Base-by-base conservation (phyloP, 2,797 vertebrate genomes). In the Sebastes variabilis region DNA sequence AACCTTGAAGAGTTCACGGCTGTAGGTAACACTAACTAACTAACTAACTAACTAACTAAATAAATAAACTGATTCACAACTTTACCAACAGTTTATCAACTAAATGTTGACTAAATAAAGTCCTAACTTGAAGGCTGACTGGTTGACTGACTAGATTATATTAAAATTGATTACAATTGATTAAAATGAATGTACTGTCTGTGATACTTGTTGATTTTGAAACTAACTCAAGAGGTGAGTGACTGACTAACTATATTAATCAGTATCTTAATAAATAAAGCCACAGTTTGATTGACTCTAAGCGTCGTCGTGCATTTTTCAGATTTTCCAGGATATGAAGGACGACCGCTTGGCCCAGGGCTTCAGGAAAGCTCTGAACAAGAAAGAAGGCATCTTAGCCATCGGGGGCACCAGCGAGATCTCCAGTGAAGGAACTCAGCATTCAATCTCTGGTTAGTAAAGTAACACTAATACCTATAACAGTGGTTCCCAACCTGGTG, bases 351-450 rank as follows among this genome's bases (percentile, higher is more conserved):
- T 97, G 0, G 97, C 97, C 2, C 95, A 97, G 89, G 96, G 94
- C 0, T 99, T 99, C 94, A 93, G 95, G 76, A 98, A 97, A 85
- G 97, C 97, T 38, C 98, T 99, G 88, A 98, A 98, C 92, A 97
- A 97, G 73, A 99, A 98, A 90, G 97, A 99, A 84, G 98, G 98
- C 2, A 98, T 99, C 65, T 95, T 98, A 64, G 97, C 97, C 2
- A 97, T 99, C 0, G 97, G 97, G 1, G 98, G 98, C 27, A 99
- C 98, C 20, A 99, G 98, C 0, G 96, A 97, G 80, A 93, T 97
- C 86, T 99, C 98, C 69, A 99, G 98, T 1, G 97, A 96, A 87
- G 98, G 98, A 67, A 99, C 98, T 0, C 97, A 99, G 69, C 98
- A 99, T 88, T 99, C 98, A 1, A 99, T 97, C 81, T 99, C 97